Evolutionary conservation across 2,888 invertebrate genomes (phyloP).

Genomic region (Deilephila porcellus): DNA sequence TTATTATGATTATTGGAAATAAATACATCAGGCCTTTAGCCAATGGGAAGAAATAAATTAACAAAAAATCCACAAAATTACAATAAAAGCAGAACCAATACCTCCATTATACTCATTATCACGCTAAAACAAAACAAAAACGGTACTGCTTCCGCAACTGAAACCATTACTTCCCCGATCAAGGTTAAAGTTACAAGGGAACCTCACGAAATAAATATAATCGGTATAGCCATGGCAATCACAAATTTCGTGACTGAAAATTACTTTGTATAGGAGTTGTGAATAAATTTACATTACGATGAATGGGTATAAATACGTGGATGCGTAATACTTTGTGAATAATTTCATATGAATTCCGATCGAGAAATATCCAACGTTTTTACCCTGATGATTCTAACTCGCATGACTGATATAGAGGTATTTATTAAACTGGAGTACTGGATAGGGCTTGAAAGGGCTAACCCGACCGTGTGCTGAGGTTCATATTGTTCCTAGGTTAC

Average conservation of each 20-base stretch:
- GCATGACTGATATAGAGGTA: neutral
- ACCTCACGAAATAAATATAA: slow-evolving; percentile 19
- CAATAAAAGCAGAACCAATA: neutral
- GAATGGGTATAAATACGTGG: slow-evolving; percentile 7
- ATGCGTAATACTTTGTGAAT: neutral
- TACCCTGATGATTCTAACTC: neutral
- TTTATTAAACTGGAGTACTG: neutral
- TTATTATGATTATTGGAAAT: too few relatives aligned
- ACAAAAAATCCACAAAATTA: neutral
- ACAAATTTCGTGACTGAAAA: slow-evolving; percentile 20
- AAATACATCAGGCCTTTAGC: too few relatives aligned
- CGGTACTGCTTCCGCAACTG: neutral
- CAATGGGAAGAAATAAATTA: too few relatives aligned
- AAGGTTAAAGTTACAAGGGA: slow-evolving; percentile 4
- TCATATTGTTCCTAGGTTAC: too few relatives aligned
- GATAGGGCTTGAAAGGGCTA: too few relatives aligned
- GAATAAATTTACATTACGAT: slow-evolving; percentile 18
- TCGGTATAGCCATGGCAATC: neutral
- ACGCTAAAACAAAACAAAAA: neutral
- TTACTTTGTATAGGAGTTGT: slow-evolving; percentile 14
- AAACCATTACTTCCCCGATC: slow-evolving; percentile 4
- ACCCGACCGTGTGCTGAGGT: too few relatives aligned
- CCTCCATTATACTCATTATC: neutral
- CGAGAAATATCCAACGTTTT: neutral
- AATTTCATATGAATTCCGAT: neutral